phyloP scores from a whole-genome alignment of 2,113 vertebrate species.

The Mungos mungo region DNA sequence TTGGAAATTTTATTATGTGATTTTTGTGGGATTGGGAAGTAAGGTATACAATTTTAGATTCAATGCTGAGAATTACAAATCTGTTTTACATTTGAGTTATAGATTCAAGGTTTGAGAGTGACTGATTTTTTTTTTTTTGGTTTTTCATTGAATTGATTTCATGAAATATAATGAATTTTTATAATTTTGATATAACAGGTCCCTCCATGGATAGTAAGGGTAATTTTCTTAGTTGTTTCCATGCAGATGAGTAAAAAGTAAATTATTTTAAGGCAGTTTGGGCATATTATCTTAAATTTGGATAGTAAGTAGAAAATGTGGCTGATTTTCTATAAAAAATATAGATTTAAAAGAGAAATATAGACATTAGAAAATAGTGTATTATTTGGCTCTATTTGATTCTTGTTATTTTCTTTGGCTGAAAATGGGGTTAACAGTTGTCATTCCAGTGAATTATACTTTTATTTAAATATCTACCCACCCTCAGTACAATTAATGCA shows the following conservation, averaged over 20 bases:
- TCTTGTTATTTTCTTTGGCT: background rate
- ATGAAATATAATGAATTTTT: conserved; percentile 17
- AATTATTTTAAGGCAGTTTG: conserved; percentile 22
- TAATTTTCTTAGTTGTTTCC: conserved; percentile 24
- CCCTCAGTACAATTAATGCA: background rate
- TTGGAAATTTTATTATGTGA: conserved; percentile 36
- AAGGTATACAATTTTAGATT: background rate
- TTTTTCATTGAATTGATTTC: conserved; percentile 30
- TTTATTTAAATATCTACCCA: background rate
- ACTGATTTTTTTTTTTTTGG: background rate
- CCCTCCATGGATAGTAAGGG: background rate
- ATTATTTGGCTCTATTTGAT: background rate
- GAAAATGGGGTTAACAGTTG: background rate
- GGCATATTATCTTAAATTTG: conserved; percentile 35
- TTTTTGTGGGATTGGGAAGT: background rate
- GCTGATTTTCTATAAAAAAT: background rate
- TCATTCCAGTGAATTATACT: conserved; percentile 10
- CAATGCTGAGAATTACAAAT: conserved; percentile 24
- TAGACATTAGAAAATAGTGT: background rate
- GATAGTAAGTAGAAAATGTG: background rate
- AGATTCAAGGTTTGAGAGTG: conserved; percentile 29
- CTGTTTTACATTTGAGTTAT: conserved; percentile 15
- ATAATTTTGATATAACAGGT: background rate
- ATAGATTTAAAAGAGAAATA: background rate
- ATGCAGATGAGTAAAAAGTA: background rate